Evolutionary conservation across 2,888 invertebrate species (phyloP).

Genomic region (Drosophila lutescens): DNA sequence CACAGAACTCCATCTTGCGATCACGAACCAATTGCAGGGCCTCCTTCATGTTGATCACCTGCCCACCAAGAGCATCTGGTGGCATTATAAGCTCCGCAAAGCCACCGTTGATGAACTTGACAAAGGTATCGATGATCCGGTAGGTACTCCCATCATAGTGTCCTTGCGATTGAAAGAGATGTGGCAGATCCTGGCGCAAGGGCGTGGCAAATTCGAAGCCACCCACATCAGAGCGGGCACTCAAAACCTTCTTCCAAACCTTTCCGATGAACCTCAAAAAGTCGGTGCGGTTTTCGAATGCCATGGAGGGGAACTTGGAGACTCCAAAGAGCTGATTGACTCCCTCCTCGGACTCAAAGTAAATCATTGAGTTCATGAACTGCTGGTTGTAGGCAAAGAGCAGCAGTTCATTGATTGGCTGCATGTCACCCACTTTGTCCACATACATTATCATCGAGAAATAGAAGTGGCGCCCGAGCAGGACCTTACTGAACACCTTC

Average conservation of each 20-base stretch:
- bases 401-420: slow-evolving; percentile 49
- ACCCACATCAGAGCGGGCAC: slow-evolving; percentile 47
- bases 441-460: slow-evolving; percentile 49
- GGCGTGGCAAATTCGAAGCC: slow-evolving; percentile 66
- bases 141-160: slow-evolving; percentile 62
- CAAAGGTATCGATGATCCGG: slow-evolving; percentile 60
- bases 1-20: slow-evolving; percentile 58
- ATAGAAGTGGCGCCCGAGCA: slow-evolving; percentile 58
- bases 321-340: slow-evolving; percentile 62
- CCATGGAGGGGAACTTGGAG: slow-evolving; percentile 51
- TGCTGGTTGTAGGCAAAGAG: slow-evolving; percentile 51
- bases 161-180: slow-evolving; percentile 60
- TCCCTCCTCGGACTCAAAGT: slow-evolving; percentile 59
- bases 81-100: slow-evolving; percentile 50
- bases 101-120: slow-evolving; percentile 64
- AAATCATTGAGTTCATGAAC: slow-evolving; percentile 60
- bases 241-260: neutral
- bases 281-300: slow-evolving; percentile 57
- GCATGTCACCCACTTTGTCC: slow-evolving; percentile 51
- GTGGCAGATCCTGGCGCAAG: slow-evolving; percentile 67
- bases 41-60: slow-evolving; percentile 71
- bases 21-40: slow-evolving; percentile 68
- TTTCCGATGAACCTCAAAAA: slow-evolving; percentile 17
- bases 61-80: slow-evolving; percentile 48
- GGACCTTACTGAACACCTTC: slow-evolving; percentile 47